A percentile compares a stretch with the other conserved stretches of the same genome.
These are phyloP conservation scores for Chironomus riparius DNA, from an alignment of 2,888 invertebrate species.

Conservation along the genomic window DNA sequence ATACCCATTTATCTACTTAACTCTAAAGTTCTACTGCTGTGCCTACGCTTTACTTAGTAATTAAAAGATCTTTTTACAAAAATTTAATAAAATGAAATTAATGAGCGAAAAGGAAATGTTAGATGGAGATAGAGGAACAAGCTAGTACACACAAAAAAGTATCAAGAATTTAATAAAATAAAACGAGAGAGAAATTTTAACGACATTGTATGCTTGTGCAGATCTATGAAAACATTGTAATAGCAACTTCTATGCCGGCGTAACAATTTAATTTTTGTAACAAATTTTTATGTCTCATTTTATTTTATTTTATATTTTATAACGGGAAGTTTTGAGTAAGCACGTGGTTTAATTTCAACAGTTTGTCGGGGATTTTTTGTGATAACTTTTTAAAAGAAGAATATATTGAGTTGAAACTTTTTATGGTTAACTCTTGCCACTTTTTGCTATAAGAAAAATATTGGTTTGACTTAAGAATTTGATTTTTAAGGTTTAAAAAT, in stretches of 20 bases:
- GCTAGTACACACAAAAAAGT: no score
- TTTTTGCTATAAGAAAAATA: no score
- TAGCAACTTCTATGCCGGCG: neutral
- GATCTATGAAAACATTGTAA: no score
- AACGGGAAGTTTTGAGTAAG: neutral
- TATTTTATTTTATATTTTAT: neutral
- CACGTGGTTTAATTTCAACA: neutral
- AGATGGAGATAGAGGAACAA: no score
- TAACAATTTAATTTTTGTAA: conserved; percentile 9
- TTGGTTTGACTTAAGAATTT: neutral
- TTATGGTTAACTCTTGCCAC: no score
- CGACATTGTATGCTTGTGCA: neutral
- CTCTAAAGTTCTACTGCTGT: no score
- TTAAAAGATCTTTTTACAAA: neutral
- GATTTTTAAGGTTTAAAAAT: neutral
- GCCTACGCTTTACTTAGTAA: neutral
- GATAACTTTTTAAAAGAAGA: no score
- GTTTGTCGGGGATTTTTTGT: neutral
- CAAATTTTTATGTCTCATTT: conserved; percentile 3
- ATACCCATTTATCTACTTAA: neutral
- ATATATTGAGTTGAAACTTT: no score
- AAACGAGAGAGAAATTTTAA: neutral
- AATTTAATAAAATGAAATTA: neutral
- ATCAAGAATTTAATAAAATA: no score
- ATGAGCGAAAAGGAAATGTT: neutral